Evolutionary conservation across 2,797 vertebrate genomes (phyloP), one percentile per base, ranked within the genome.

Genomic region (Acrossocheilus wenchowensis): DNA sequence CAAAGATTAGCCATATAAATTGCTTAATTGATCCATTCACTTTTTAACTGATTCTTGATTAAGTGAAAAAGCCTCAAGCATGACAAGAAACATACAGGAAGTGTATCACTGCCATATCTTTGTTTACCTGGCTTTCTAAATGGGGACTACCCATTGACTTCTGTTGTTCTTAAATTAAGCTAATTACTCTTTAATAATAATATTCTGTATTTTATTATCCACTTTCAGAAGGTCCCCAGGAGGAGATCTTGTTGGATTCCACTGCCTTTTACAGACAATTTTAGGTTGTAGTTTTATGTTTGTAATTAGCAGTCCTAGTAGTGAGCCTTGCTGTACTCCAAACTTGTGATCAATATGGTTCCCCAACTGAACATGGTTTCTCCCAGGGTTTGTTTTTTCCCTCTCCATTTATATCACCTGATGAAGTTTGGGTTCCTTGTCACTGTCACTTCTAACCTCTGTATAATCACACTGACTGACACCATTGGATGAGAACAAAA

Each of bases 1-100:
- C 94, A 94, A 90, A 91, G 92, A 94, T 94, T 93, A 94, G 92
- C 89, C 81, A 88, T 90, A 94, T 93, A 94, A 94, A 95, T 94
- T 93, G 92, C 89, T 92, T 96, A 95, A 95, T 95, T 96, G 94
- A 95, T 95, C 94, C 92, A 93, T 95, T 95, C 92, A 92, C 88
- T 92, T 94, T 95, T 94, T 92, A 94, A 94, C 91, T 93, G 93
- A 92, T 89, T 90, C 91, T 93, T 94, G 93, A 94, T 94, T 92
- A 94, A 86, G 85, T 81, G 36, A 87, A 90, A 93, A 92, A 92
- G 89, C 92, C 83, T 91, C 78, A 89, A 90, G 88, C 90, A 88
- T 88, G 86, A 86, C 87, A 85, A 85, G 23, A 71, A 82, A 81
- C 81, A 78, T 69, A 50, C 43, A 74, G 88, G 21, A 82, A 83